Evolutionary conservation across 2,888 invertebrate species (phyloP).

Genomic region (Leucophenga montana): DNA sequence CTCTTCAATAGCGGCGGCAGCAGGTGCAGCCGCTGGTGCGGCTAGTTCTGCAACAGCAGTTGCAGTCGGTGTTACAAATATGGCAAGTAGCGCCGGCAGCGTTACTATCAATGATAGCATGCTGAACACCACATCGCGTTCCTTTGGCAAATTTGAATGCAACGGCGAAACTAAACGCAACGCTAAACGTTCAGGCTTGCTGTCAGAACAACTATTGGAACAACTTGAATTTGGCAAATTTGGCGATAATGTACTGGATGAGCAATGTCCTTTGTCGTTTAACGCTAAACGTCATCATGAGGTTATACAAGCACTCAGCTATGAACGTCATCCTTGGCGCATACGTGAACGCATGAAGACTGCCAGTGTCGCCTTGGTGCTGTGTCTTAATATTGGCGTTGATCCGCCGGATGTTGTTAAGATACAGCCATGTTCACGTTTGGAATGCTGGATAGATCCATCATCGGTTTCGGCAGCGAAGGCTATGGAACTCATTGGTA

Average conservation of each 20-base stretch:
- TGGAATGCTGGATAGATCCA: conserved; percentile 98
- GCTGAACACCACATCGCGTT: conserved; percentile 27
- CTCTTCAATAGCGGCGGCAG: conserved; percentile 11
- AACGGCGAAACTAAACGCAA: conserved; percentile 17
- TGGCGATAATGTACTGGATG: conserved; percentile 48
- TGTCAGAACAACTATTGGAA: conserved; percentile 47
- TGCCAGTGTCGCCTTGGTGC: conserved; percentile 96
- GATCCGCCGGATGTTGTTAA: conserved; percentile 99
- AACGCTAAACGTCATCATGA: conserved; percentile 78
- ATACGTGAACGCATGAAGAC: conserved; percentile 99
- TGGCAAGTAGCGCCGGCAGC: conserved; percentile 32
- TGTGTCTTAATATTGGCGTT: conserved; percentile 98
- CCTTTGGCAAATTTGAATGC: conserved; percentile 18
- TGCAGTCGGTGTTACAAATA: conserved; percentile 15
- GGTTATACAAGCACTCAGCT: conserved; percentile 79
- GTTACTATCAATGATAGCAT: conserved; percentile 25
- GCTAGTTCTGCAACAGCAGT: neutral
- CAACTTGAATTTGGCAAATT: conserved; percentile 48
- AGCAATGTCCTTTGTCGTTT: conserved; percentile 65
- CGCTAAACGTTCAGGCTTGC: conserved; percentile 38
- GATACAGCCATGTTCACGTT: conserved; percentile 94
- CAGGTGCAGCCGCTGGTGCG: conserved; percentile 1
- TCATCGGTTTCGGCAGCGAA: conserved; percentile 90
- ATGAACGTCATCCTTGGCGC: conserved; percentile 87
- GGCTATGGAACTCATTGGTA: conserved; percentile 93